Base-by-base conservation (phyloP, 2,113 vertebrate genomes). In the Hippoglossus stenolepis region DNA sequence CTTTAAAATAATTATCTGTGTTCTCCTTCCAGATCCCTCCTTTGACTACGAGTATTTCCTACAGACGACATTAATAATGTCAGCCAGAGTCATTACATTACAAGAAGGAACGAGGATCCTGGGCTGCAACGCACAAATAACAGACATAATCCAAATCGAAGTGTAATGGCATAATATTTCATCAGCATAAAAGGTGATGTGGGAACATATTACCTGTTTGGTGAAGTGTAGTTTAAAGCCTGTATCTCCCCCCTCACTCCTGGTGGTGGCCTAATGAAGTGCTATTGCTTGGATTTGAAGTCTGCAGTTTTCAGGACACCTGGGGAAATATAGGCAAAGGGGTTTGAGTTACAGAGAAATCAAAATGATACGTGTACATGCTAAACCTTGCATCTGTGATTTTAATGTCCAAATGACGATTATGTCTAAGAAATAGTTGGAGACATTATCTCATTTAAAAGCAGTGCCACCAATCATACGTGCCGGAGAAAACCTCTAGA, bases 231-330 rank as follows among this genome's bases (percentile, higher is more conserved):
- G 71, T 67, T 83, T 71, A 71, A 86, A 85, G 75, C 65, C 54
- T 82, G 60, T 73, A 51, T 79, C 59, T 80, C 45, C 56, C 74
- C 49, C 76, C 51, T 80, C 75, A 71, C 66, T 79, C 86, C 69
- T 64, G 20, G 73, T 56, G 65, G 80, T 73, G 35, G 79, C 61
- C 87, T 51, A 71, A 9, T n/a, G 51, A 54, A 76, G 80, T 80
- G 75, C 54, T 83, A 57, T 79, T 74, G 78, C 65, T 73, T 84
- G 54, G 54, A 80, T 51, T 0, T 88, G 78, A 80, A 78, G 68
- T 83, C 47, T 83, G 70, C 68, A 72, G 76, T 62, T 87, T 83
- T 91, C 82, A 89, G 84, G 86, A 91, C 76, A 86, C 91, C 94
- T 95, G 90, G 18, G 72, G 93, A 87, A 31, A 47, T 51, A 18